Percentiles rank a stretch among this genome's conserved stretches.
Conservation (phyloP, 1,140 invertebrate species). For the Drosophila miranda region DNA sequence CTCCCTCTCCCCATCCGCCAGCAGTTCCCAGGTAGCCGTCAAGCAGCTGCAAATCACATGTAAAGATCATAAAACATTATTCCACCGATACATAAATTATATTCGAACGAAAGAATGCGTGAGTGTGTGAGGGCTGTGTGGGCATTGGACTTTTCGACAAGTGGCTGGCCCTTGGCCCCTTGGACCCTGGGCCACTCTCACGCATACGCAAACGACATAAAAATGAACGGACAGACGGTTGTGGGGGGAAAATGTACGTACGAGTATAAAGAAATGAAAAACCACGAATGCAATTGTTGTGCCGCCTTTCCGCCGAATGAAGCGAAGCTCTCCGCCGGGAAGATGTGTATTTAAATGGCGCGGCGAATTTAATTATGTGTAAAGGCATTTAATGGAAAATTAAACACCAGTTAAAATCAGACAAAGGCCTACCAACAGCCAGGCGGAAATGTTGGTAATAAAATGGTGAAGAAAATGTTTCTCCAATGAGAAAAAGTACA, state of each 20-base stretch:
- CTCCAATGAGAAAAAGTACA: neutral
- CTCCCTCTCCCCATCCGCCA: neutral
- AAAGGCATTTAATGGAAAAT: slow-evolving; percentile 70
- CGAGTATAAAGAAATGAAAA: slow-evolving; percentile 41
- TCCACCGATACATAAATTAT: slow-evolving; percentile 76
- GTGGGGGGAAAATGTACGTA: slow-evolving; percentile 20
- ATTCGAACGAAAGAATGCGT: slow-evolving; percentile 40
- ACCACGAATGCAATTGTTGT: slow-evolving; percentile 67
- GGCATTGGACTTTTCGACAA: slow-evolving; percentile 26
- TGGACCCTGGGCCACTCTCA: slow-evolving; percentile 16
- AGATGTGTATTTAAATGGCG: slow-evolving; percentile 74
- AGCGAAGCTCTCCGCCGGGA: neutral
- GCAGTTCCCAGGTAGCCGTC: slow-evolving; percentile 38
- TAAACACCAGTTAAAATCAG: slow-evolving; percentile 58
- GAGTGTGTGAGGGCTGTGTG: slow-evolving; percentile 55
- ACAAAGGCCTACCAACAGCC: slow-evolving; percentile 9
- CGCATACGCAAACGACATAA: slow-evolving; percentile 59
- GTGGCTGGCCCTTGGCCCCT: slow-evolving; percentile 14
- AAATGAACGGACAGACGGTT: slow-evolving; percentile 42
- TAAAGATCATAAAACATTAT: slow-evolving; percentile 73
- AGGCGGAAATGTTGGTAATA: slow-evolving; percentile 27
- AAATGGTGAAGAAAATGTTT: neutral
- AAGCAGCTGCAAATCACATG: slow-evolving; percentile 24
- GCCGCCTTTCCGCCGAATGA: neutral
- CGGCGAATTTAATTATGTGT: slow-evolving; percentile 69